phyloP scores from a whole-genome alignment of 2,888 invertebrate genomes.

The Malthinus flaveolus region DNA sequence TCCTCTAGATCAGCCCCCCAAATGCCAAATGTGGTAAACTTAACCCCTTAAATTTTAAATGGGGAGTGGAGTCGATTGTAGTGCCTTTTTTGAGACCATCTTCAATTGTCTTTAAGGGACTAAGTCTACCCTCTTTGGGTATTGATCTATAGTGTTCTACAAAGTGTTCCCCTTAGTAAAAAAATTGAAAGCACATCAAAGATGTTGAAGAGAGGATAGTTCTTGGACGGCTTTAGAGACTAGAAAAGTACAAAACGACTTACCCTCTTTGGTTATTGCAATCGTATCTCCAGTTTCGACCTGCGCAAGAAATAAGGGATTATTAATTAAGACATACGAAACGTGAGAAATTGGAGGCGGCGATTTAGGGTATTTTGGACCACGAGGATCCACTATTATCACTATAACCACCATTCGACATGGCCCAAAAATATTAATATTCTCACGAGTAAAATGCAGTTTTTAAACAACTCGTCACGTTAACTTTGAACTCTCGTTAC shows the following conservation, averaged over 20 bases:
- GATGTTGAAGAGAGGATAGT: too few species aligned
- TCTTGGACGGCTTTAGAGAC: too few species aligned
- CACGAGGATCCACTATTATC: conserved; percentile 63
- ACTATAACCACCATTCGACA: conserved; percentile 71
- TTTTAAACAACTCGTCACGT: background rate
- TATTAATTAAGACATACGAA: conserved; percentile 52
- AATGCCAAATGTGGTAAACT: too few species aligned
- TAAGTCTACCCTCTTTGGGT: too few species aligned
- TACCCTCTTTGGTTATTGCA: conserved; percentile 88
- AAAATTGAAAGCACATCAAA: too few species aligned
- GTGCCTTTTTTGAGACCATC: too few species aligned
- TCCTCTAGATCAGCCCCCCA: too few species aligned
- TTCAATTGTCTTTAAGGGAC: too few species aligned
- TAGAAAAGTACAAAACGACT: conserved; percentile 44
- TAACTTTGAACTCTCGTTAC: background rate
- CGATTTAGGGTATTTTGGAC: conserved; percentile 49
- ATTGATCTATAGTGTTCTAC: too few species aligned
- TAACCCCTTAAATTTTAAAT: too few species aligned
- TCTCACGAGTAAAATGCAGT: background rate
- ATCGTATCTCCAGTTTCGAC: conserved; percentile 74
- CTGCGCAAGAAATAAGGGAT: conserved; percentile 49
- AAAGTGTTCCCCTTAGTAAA: too few species aligned
- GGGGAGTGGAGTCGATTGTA: too few species aligned
- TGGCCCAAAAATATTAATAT: conserved; percentile 34
- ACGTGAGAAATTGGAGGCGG: conserved; percentile 49